phyloP scores from a whole-genome alignment of 2,888 invertebrate genomes.

The Drosophila antonietae region DNA sequence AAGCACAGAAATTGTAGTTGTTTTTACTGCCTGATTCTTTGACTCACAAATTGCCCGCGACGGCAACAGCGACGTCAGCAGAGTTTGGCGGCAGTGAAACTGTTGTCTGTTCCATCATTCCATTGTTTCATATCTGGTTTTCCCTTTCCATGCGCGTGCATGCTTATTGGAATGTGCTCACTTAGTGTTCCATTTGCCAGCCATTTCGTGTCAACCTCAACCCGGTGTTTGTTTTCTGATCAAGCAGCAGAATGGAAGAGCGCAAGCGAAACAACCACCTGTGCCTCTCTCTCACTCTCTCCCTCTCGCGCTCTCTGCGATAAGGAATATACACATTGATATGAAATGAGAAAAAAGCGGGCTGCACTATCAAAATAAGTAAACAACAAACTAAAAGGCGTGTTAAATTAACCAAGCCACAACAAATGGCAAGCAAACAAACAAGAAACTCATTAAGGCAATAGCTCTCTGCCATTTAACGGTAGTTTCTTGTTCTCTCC shows the following conservation, averaged over 20 bases:
- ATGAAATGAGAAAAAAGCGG: slow-evolving; percentile 33
- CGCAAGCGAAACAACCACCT: slow-evolving; percentile 40
- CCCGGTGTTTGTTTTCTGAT: slow-evolving; percentile 76
- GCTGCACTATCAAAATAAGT: slow-evolving; percentile 53
- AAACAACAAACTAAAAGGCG: slow-evolving; percentile 60
- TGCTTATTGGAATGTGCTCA: slow-evolving; percentile 47
- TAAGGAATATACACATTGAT: slow-evolving; percentile 44
- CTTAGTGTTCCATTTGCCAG: slow-evolving; percentile 52
- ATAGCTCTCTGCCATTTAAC: slow-evolving; percentile 56
- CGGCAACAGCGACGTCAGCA: slow-evolving; percentile 54
- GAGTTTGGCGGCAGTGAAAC: slow-evolving; percentile 59
- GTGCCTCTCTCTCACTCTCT: slow-evolving; percentile 21
- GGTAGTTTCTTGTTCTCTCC: slow-evolving; percentile 56
- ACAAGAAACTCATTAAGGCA: slow-evolving; percentile 69
- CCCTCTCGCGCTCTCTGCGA: slow-evolving; percentile 20
- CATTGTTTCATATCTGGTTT: slow-evolving; percentile 75
- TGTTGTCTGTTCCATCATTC: slow-evolving; percentile 71
- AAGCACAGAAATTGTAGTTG: slow-evolving; percentile 42
- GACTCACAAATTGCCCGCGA: slow-evolving; percentile 77
- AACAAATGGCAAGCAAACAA: slow-evolving; percentile 59
- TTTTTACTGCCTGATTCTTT: slow-evolving; percentile 69
- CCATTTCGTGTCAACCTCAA: slow-evolving; percentile 43
- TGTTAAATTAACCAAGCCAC: slow-evolving; percentile 64
- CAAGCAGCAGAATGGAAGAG: slow-evolving; percentile 35
- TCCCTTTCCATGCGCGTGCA: slow-evolving; percentile 69